Base-by-base conservation (phyloP, 2,888 invertebrate species). In the Oscheius myriophilus region DNA sequence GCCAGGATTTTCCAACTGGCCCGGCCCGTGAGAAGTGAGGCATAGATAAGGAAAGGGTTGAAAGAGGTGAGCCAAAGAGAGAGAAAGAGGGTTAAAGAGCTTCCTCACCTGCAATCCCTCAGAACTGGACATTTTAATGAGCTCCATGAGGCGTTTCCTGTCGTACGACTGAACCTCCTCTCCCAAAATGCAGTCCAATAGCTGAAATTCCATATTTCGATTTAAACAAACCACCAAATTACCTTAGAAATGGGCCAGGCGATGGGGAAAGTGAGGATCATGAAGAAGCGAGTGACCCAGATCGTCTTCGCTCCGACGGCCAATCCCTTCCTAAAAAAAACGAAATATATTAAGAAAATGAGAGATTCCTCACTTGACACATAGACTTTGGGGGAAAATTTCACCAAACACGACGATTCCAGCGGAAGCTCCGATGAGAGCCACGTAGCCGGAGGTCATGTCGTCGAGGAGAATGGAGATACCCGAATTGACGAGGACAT, bases 91-190 rank as follows among this genome's bases (percentile, higher is more conserved):
- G 4, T 6, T 3, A 18, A 49, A 7, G 11, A 18, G 49, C 18
- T 9, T 25, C 4, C 41, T 14, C 14, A 57, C 58, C 42, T 57
- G 61, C 3, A 54, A 18, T n/a, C 23, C 62, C 3, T 51, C 68
- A 14, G 18, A 25, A 25, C 42, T 61, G 23, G 68, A 70, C 70
- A 84, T 75, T 64, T 83, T 83, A 59, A 99, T 93, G 49, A 98
- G 90, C 86, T 97, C 97, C 89, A 96, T 95, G 25, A 98, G 90
- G 55, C 96, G 91, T 87, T 97, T 96, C 67, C 97, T 90, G 87
- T 95, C 96, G 89, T 97, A 98, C 0, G 96, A 94, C 65, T 96
- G 96, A 73, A 98, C 95, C 89, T 98, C 97, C 87, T 97, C 96
- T 3, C 98, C 98, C 18, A 85, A 69, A 42, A 85, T 71, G 41